Evolutionary conservation across 2,797 vertebrate species (phyloP).

Genomic region (Atherinosoma microstoma): DNA sequence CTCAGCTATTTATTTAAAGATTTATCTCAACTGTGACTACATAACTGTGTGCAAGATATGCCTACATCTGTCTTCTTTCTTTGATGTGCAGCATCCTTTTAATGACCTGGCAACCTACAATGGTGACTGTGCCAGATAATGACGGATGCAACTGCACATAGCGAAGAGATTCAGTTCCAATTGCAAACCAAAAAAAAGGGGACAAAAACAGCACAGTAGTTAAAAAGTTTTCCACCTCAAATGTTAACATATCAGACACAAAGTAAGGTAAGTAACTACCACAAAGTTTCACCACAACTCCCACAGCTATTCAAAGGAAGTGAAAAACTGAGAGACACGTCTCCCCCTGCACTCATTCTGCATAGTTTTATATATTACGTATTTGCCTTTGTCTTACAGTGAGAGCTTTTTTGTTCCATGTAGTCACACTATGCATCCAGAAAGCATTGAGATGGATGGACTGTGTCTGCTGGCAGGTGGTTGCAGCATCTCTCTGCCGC

Average conservation of each 20-base stretch:
- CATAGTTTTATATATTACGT: background rate
- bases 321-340: conserved; percentile 6
- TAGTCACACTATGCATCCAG: conserved; percentile 13
- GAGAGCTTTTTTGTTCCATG: conserved; percentile 1
- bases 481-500: conserved; percentile 29
- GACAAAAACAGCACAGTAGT: conserved; percentile 7
- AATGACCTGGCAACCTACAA: background rate
- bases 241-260: conserved; percentile 55
- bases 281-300: conserved; percentile 38
- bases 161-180: background rate
- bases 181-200: conserved; percentile 14
- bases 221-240: conserved; percentile 41
- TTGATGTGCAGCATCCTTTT: background rate
- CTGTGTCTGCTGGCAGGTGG: conserved; percentile 51
- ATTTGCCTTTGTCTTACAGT: conserved; percentile 5
- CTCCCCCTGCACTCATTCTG: background rate
- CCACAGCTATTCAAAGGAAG: conserved; percentile 30
- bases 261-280: conserved; percentile 23
- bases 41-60: background rate
- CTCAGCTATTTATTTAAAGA: conserved; percentile 8
- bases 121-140: background rate
- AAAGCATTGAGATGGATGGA: conserved; percentile 26
- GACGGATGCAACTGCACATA: background rate
- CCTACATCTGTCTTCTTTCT: background rate
- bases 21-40: conserved; percentile 12